Conservation (phyloP, 2,797 vertebrate genomes). For the Mallotus villosus region DNA sequence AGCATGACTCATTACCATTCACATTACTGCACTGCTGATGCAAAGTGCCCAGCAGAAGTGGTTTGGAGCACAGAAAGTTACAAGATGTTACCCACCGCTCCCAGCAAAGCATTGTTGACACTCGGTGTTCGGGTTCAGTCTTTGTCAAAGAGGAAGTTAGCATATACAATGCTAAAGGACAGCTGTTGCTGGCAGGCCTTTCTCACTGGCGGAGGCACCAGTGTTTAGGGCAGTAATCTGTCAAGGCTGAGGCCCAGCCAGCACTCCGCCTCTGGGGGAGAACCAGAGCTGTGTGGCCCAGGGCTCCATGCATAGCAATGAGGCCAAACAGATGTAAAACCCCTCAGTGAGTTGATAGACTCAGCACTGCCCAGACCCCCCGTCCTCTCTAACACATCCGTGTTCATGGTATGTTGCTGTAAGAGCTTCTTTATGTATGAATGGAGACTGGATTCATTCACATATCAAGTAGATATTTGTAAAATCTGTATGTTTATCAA, state of each 20-base stretch:
- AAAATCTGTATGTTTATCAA: no score
- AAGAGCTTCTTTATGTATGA: neutral
- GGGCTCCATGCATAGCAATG: slow-evolving; percentile 32
- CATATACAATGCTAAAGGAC: slow-evolving; percentile 14
- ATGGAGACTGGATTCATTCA: neutral
- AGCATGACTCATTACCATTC: slow-evolving; percentile 10
- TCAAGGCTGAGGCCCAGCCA: slow-evolving; percentile 14
- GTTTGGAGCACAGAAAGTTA: slow-evolving; percentile 7
- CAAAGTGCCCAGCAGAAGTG: neutral
- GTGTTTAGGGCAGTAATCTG: slow-evolving; percentile 10
- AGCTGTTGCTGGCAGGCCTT: slow-evolving; percentile 24
- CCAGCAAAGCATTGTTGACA: slow-evolving; percentile 1
- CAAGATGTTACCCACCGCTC: slow-evolving; percentile 10
- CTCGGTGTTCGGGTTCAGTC: neutral
- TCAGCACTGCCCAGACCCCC: neutral
- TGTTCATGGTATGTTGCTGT: neutral
- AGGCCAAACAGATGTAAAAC: slow-evolving; percentile 26
- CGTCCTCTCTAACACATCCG: neutral
- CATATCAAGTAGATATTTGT: neutral
- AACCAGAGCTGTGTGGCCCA: slow-evolving; percentile 2
- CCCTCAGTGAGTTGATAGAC: slow-evolving; percentile 4
- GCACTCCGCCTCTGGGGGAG: neutral
- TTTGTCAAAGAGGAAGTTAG: slow-evolving; percentile 15
- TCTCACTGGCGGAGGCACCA: neutral
- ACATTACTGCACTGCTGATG: neutral